A percentile compares a stretch with the other conserved stretches of the same genome.
phyloP scores from a whole-genome alignment of 2,113 vertebrate genomes.

The Mystacornis crossleyi region DNA sequence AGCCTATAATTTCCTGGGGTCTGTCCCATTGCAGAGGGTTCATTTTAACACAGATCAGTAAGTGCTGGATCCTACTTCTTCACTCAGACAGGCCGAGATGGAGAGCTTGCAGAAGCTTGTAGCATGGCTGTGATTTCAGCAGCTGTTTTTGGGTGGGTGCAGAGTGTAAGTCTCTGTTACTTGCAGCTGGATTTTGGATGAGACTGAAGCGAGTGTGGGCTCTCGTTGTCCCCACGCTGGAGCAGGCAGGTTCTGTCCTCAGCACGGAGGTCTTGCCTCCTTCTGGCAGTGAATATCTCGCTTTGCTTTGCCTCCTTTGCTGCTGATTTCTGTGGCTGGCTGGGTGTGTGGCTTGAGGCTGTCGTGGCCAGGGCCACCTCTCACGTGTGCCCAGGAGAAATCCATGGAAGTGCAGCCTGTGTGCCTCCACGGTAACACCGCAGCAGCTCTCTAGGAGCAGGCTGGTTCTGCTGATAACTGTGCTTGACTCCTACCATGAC shows the following conservation, averaged over 20 bases:
- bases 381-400: accelerated
- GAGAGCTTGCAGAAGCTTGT: not conserved
- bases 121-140: not conserved
- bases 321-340: not conserved
- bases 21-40: not conserved
- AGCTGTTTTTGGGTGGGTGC: not conserved
- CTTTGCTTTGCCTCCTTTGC: not conserved
- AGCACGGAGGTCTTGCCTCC: not conserved
- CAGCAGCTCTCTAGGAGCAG: not conserved
- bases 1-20: not conserved
- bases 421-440: accelerated
- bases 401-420: accelerated
- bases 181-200: not conserved
- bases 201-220: accelerated
- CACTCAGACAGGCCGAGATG: not conserved
- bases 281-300: accelerated
- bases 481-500: not conserved
- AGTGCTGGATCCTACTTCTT: not conserved
- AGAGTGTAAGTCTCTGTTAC: not conserved
- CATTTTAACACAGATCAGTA: not conserved
- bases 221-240: accelerated
- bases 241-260: not conserved
- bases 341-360: accelerated
- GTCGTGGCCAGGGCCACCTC: not conserved
- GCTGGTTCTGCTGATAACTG: not conserved